These are phyloP conservation scores for Lymantria monacha DNA, from an alignment of 2,888 invertebrate genomes.

Conservation along the genomic window DNA sequence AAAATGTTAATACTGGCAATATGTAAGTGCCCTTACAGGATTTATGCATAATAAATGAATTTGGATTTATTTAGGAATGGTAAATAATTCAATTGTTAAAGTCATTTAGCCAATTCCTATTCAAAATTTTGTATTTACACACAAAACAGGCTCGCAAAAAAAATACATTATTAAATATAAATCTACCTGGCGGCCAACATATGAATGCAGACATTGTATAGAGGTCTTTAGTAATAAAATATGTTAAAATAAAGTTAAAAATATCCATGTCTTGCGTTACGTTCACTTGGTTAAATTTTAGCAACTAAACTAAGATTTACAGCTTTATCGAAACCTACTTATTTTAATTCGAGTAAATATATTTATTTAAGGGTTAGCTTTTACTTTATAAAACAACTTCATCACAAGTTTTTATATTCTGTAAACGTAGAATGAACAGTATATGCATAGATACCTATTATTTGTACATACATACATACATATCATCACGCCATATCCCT, in stretches of 20 bases:
- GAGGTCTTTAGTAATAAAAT: conserved; percentile 54
- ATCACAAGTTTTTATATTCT: too few relatives aligned
- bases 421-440: too few relatives aligned
- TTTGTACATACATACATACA: too few relatives aligned
- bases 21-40: too few relatives aligned
- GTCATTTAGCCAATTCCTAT: too few relatives aligned
- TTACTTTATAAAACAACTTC: background rate
- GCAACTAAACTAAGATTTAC: background rate
- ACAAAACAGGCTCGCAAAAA: background rate
- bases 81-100: too few relatives aligned
- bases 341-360: background rate
- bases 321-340: background rate
- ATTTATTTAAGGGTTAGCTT: conserved; percentile 10
- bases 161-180: background rate
- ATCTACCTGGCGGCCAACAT: conserved; percentile 59
- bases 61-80: too few relatives aligned
- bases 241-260: conserved; percentile 42
- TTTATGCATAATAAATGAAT: too few relatives aligned
- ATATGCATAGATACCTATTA: too few relatives aligned
- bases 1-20: too few relatives aligned
- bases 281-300: background rate
- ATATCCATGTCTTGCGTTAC: conserved; percentile 39
- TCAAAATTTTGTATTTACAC: too few relatives aligned
- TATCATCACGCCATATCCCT: too few relatives aligned
- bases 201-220: conserved; percentile 52